Percentiles rank a stretch among this genome's conserved stretches.
phyloP scores from a whole-genome alignment of 30 jellyfish, hydroid and myxozoan species.

The Phacellophora camtschatica region DNA sequence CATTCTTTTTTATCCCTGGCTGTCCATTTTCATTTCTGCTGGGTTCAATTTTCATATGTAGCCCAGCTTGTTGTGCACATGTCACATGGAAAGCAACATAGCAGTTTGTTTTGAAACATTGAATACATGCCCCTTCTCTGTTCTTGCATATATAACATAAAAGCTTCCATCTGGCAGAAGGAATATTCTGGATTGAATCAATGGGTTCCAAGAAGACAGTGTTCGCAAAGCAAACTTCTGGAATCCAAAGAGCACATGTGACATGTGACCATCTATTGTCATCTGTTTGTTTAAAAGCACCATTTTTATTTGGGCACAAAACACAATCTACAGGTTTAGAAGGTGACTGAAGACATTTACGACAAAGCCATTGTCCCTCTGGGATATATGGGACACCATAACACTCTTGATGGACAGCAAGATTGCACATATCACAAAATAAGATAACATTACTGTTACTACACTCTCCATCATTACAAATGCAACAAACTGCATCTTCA shows the following conservation, averaged over 20 bases:
- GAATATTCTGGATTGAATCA: slow-evolving; percentile 91
- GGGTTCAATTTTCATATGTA: slow-evolving; percentile 95
- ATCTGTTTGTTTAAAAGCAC: slow-evolving; percentile 98
- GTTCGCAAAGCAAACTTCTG: slow-evolving; percentile 98
- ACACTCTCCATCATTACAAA: slow-evolving; percentile 98
- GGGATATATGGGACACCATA: slow-evolving; percentile 99
- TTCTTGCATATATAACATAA: slow-evolving; percentile 90
- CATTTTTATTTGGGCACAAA: slow-evolving; percentile 93
- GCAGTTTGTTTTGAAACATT: slow-evolving; percentile 92
- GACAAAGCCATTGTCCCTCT: slow-evolving; percentile 99
- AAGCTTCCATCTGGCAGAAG: slow-evolving; percentile 97
- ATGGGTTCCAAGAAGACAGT: slow-evolving; percentile 98
- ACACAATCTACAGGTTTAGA: slow-evolving; percentile 95
- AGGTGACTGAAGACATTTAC: slow-evolving; percentile 97
- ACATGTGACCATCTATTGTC: slow-evolving; percentile 98
- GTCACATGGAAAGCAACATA: slow-evolving; percentile 97
- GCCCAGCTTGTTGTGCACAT: slow-evolving; percentile 99
- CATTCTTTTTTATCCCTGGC: slow-evolving; percentile 85
- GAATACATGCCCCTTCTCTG: slow-evolving; percentile 97
- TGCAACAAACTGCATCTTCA: slow-evolving; percentile 99
- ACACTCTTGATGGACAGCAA: slow-evolving; percentile 99
- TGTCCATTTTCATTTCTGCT: slow-evolving; percentile 92
- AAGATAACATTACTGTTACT: slow-evolving; percentile 91
- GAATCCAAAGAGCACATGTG: slow-evolving; percentile 99
- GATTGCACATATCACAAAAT: slow-evolving; percentile 98